phyloP scores from a whole-genome alignment of 2,888 invertebrate genomes.

The Aleiodes testaceus region DNA sequence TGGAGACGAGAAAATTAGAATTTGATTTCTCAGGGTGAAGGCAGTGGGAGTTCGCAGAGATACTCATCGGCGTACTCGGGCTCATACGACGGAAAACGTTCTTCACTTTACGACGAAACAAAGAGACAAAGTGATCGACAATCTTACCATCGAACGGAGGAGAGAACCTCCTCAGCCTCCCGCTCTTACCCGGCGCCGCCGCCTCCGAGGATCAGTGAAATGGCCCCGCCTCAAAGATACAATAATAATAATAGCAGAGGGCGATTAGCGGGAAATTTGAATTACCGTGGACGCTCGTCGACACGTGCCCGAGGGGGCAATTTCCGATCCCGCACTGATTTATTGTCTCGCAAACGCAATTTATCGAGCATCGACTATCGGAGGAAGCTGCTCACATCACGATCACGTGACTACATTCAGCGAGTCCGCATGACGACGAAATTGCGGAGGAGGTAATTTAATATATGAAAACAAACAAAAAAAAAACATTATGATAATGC shows the following conservation, averaged over 20 bases:
- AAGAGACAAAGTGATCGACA: constrained; percentile 68
- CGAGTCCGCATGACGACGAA: constrained; percentile 69
- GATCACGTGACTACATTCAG: constrained; percentile 70
- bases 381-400: constrained; percentile 68
- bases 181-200: constrained; percentile 65
- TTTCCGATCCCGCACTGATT: constrained; percentile 64
- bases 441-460: constrained; percentile 71
- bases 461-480: constrained; percentile 53
- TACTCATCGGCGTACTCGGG: constrained; percentile 67
- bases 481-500: too few relatives aligned
- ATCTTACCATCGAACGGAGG: constrained; percentile 69
- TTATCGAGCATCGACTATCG: constrained; percentile 67
- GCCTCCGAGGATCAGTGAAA: constrained; percentile 67
- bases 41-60: constrained; percentile 67
- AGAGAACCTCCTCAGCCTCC: constrained; percentile 67
- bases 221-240: constrained; percentile 67
- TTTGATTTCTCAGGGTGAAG: constrained; percentile 71
- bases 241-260: constrained; percentile 61
- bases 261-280: constrained; percentile 64
- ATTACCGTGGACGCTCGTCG: constrained; percentile 66
- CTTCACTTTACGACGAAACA: constrained; percentile 66
- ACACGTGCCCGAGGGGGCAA: constrained; percentile 63
- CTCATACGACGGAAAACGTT: constrained; percentile 65
- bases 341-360: constrained; percentile 68
- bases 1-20: constrained; percentile 64